Evolutionary conservation across 2,797 vertebrate genomes (phyloP).

Genomic region (Brachymystax lenok): DNA sequence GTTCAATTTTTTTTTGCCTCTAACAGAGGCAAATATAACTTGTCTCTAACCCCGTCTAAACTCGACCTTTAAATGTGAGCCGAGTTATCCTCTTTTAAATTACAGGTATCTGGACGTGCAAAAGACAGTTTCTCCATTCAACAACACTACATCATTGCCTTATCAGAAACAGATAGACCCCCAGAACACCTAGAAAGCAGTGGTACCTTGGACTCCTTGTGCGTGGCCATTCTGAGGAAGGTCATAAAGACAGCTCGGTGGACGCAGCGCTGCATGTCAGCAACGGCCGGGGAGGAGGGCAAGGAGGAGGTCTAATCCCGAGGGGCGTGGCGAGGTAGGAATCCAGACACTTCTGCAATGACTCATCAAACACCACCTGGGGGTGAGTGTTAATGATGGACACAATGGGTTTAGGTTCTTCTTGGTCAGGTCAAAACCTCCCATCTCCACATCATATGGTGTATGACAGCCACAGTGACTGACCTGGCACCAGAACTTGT

Average conservation of each 20-base stretch:
- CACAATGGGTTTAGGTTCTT: not conserved
- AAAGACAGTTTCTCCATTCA: not conserved
- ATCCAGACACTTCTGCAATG: constrained; percentile 89
- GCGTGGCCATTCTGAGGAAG: constrained; percentile 95
- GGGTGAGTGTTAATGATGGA: not conserved
- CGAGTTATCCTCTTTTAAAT: not conserved
- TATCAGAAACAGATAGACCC: not conserved
- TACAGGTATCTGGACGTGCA: not conserved
- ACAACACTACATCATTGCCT: not conserved
- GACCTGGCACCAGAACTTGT: constrained; percentile 99
- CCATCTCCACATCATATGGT: not conserved
- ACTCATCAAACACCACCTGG: constrained; percentile 94
- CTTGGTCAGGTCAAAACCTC: not conserved
- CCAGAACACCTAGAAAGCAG: not conserved
- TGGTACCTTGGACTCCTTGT: constrained; percentile 95
- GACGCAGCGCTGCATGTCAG: constrained; percentile 79
- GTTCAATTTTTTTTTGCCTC: not conserved
- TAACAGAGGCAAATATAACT: not conserved
- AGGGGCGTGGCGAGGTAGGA: constrained; percentile 87
- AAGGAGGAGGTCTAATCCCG: constrained; percentile 77
- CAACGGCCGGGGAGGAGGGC: constrained; percentile 73
- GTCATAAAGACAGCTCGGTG: constrained; percentile 86
- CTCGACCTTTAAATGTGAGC: not conserved
- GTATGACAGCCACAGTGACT: constrained; percentile 8
- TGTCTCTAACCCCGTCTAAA: not conserved